phyloP scores from a whole-genome alignment of 1,140 invertebrate genomes.

The Caenorhabditis tropicalis region DNA sequence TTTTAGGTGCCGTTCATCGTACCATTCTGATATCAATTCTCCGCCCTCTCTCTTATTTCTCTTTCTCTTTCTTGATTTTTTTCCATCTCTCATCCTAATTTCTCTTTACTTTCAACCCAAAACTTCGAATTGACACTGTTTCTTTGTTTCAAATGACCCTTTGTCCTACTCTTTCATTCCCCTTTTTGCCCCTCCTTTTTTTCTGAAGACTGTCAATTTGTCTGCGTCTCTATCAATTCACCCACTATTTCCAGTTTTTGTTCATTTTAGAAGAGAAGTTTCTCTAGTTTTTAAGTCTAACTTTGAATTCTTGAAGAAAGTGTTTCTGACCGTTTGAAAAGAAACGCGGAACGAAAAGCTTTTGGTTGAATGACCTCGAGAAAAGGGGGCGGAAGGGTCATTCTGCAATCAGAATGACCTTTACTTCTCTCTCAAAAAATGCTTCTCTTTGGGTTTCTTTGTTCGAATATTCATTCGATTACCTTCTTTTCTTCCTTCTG shows the following conservation, averaged over 20 bases:
- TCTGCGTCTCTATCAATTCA: background rate
- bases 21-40: background rate
- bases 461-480: background rate
- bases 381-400: constrained; percentile 30
- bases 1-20: background rate
- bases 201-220: constrained; percentile 12
- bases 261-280: background rate
- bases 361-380: constrained; percentile 6
- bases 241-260: background rate
- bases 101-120: constrained; percentile 35
- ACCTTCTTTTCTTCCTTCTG: background rate
- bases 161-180: background rate
- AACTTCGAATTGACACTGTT: constrained; percentile 12
- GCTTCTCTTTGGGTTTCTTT: background rate
- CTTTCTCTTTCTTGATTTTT: background rate
- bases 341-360: constrained; percentile 24
- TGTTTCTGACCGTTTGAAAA: background rate
- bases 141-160: constrained; percentile 45
- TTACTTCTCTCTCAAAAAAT: background rate
- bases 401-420: constrained; percentile 26
- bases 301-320: background rate
- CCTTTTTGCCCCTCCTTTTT: background rate
- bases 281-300: background rate
- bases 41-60: background rate
- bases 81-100: background rate